These are phyloP conservation scores for Luffia ferchaultella DNA, from an alignment of 2,888 invertebrate species.

Conservation along the genomic window DNA sequence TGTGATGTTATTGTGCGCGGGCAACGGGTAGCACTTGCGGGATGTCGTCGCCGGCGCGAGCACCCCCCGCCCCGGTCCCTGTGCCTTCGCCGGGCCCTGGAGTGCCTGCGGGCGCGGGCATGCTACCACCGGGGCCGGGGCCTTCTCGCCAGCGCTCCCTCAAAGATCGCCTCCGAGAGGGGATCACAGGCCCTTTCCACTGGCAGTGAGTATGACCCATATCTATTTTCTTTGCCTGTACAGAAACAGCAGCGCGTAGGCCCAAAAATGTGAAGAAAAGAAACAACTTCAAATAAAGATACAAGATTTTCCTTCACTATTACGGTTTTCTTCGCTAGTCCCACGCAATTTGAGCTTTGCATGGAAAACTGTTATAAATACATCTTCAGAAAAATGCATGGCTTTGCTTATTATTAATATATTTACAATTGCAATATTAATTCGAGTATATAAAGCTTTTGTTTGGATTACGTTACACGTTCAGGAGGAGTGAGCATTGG, in stretches of 20 bases:
- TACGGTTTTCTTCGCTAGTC: too few species aligned
- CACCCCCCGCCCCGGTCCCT: constrained; percentile 29
- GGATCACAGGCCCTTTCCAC: constrained; percentile 79
- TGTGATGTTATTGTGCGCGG: constrained; percentile 16
- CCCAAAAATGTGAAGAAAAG: too few species aligned
- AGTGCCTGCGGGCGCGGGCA: constrained; percentile 48
- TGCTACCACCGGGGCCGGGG: constrained; percentile 52
- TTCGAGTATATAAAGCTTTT: neutral
- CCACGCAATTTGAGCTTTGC: too few species aligned
- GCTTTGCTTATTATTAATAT: neutral
- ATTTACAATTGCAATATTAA: neutral
- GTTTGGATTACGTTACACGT: too few species aligned
- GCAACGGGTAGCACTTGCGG: constrained; percentile 20
- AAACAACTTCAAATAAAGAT: too few species aligned
- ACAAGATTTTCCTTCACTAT: too few species aligned
- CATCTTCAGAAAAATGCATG: too few species aligned
- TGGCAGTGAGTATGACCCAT: constrained; percentile 76
- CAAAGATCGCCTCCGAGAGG: constrained; percentile 80
- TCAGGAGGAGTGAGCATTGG: too few species aligned
- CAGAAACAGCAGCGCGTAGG: too few species aligned
- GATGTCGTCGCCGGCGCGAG: constrained; percentile 53
- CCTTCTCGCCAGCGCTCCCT: constrained; percentile 79
- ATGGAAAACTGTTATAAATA: too few species aligned
- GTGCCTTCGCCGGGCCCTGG: constrained; percentile 22
- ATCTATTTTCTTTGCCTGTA: too few species aligned